Percentiles rank a stretch among this genome's conserved stretches.
Evolutionary conservation across 2,113 vertebrate genomes (phyloP).

Genomic region (Empidonax traillii): DNA sequence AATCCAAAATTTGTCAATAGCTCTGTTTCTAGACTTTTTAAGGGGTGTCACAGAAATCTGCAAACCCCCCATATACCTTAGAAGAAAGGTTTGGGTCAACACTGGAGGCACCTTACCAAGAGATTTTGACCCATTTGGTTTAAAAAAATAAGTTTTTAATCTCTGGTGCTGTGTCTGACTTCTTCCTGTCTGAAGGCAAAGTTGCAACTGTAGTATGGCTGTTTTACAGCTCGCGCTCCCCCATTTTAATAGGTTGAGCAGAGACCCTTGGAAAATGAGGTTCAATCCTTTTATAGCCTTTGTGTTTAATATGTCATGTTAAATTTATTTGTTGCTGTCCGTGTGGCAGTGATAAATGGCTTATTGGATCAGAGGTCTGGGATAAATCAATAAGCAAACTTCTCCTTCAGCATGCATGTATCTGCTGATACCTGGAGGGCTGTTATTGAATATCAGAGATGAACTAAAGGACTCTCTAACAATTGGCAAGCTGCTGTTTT

Average conservation of each 20-base stretch:
- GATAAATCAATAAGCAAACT: conserved; percentile 7
- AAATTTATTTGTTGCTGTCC: neutral
- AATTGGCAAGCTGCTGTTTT: neutral
- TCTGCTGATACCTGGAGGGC: neutral
- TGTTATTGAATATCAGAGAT: neutral
- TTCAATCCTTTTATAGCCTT: neutral
- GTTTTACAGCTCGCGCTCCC: neutral
- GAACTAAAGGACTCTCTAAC: neutral
- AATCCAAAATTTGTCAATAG: neutral
- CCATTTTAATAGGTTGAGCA: neutral
- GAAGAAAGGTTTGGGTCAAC: neutral
- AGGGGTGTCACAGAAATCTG: neutral
- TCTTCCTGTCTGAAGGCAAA: neutral
- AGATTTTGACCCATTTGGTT: neutral
- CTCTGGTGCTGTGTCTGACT: neutral
- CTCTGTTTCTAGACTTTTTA: neutral
- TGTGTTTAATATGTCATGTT: neutral
- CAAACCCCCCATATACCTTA: neutral
- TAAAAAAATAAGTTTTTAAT: neutral
- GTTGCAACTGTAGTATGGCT: neutral
- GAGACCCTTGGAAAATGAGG: neutral
- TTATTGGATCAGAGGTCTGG: neutral
- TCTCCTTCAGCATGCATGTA: neutral
- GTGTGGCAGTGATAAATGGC: neutral
- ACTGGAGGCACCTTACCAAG: neutral